These are phyloP conservation scores for Lingula anatina DNA, from an alignment of 2,888 invertebrate species.

Conservation along the genomic window DNA sequence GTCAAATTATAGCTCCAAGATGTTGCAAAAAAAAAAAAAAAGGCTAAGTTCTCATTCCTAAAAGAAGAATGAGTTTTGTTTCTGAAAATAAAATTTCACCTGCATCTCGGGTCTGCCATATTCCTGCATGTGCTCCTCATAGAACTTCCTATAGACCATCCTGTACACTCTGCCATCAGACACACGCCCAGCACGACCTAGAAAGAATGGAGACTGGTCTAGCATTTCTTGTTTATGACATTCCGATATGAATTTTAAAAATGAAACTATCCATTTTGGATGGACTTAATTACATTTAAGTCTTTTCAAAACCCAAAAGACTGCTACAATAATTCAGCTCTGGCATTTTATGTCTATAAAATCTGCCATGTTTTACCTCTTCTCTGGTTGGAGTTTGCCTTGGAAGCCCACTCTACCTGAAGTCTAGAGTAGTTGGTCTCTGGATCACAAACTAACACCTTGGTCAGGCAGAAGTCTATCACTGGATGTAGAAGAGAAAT, in stretches of 20 bases:
- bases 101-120: slow-evolving; percentile 53
- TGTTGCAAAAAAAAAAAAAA: no score
- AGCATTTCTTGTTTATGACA: no score
- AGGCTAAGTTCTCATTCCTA: no score
- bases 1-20: no score
- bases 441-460: slow-evolving; percentile 70
- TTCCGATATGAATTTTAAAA: no score
- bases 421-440: slow-evolving; percentile 74
- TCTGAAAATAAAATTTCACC: no score
- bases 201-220: slow-evolving; percentile 32
- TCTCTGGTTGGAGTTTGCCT: slow-evolving; percentile 82
- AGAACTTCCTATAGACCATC: slow-evolving; percentile 44
- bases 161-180: slow-evolving; percentile 78
- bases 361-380: slow-evolving; percentile 49
- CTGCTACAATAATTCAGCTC: no score
- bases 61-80: no score
- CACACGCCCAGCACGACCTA: slow-evolving; percentile 86
- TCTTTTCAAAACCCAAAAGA: no score
- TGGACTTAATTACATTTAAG: no score
- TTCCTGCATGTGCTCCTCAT: slow-evolving; percentile 32
- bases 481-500: slow-evolving; percentile 55
- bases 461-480: slow-evolving; percentile 90
- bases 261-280: no score
- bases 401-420: slow-evolving; percentile 80
- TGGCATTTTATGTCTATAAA: no score